Base-by-base conservation (phyloP, 2,888 invertebrate species). In the Drosophila siamana region DNA sequence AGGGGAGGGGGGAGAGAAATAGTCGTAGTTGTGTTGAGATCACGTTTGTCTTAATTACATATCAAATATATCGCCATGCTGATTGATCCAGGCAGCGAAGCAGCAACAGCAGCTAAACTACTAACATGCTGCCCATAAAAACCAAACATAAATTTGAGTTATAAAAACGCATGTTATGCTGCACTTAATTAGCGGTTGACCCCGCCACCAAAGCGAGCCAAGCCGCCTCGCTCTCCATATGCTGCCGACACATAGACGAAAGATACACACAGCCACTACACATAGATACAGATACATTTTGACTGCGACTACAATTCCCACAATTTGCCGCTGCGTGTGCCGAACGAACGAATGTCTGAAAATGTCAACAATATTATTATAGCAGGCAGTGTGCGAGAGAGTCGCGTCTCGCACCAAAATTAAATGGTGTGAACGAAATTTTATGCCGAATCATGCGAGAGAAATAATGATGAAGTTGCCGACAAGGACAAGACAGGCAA, bases 371-470 rank as follows among this genome's bases (percentile, higher is more conserved):
- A 80, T 86, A 76, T 76, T 69, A 78, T 68, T 75, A 65, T 77
- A 71, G 62, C 80, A 71, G 62, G 33, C 33, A 33, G n/a, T n/a
- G n/a, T n/a, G n/a, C n/a, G 19, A 1, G 7, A 9, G 2, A 13
- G 33, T 30, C 16, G 11, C 38, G 15, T 13, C 54, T 33, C 59
- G 59, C 56, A 78, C 36, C 62, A 54, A 89, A 87, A 87, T 89
- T 74, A 89, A 86, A 89, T 86, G 85, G 85, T 86, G 85, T 87
- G 89, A 86, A 86, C 70, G 76, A 85, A 86, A 86, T 86, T 89
- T 89, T 86, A 86, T 86, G 85, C 89, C 88, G 89, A 86, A 85
- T 86, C 89, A 86, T 86, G 85, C 89, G 72, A 89, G 86, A 73
- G 71, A 87, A 77, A 85, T 86, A 77, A 85, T 86, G 88, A 87